Base-by-base conservation (phyloP, 2,797 vertebrate genomes). In the Chloroceryle inda region DNA sequence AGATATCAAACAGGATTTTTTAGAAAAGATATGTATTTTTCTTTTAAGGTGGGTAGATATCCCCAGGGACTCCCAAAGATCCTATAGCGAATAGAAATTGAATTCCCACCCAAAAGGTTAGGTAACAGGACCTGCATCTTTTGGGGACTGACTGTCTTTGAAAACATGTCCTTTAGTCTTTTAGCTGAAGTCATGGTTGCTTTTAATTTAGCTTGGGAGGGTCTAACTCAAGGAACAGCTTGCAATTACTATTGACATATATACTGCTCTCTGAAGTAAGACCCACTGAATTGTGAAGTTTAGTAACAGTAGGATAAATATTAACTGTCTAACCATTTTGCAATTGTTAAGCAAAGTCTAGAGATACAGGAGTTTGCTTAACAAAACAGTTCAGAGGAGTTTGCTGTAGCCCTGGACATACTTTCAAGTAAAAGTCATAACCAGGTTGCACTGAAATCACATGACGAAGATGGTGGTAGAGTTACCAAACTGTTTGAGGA, bases 261-360 rank as follows among this genome's bases (percentile, higher is more conserved):
- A 63, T 61, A 38, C 50, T 78, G 66, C 53, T 85, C 42, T 91
- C 85, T 69, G 49, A 84, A 89, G 61, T 23, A 76, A 82, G 63
- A 37, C n/a, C 58, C 44, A 11, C 26, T 37, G 75, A 81, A 86
- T 66, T 88, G 75, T 58, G 68, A 64, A 19, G 84, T 94, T 81
- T 84, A 52, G 69, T 86, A 84, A 95, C 91, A 94, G 88, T 62
- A 73, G 71, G 86, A 93, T 92, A 93, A 97, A 94, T 79, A 97
- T 96, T 96, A 97, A 93, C 95, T 56, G 92, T 59, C 37, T 59
- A 62, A 52, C 52, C 59, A 74, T 93, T 96, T 95, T 94, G 92
- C 90, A 96, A 93, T 58, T 95, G 38, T 89, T 94, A 96, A 94
- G 91, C 79, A 95, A 95, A 96, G 94, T 88, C 85, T 90, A 79